Evolutionary conservation across 2,113 vertebrate genomes (phyloP), one percentile per base, ranked within the genome.

Genomic region (Thomomys bottae): DNA sequence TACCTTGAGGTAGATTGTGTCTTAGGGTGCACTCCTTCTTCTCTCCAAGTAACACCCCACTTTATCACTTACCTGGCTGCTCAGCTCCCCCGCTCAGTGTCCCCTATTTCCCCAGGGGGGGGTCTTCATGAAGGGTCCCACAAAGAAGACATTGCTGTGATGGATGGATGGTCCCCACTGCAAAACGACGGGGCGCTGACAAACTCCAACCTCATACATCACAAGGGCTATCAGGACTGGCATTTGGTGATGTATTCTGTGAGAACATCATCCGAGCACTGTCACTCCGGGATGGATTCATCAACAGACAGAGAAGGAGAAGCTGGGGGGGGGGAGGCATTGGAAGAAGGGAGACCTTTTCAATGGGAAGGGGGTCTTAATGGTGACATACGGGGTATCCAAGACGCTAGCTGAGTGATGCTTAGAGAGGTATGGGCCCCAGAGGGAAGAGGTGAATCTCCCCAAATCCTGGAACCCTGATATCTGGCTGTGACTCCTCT

Each of bases 161-260:
- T 97, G 81, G 95, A 97, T 97, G 96, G n/a, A n/a, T n/a, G n/a
- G n/a, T 86, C 68, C 79, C 95, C 95, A 94, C 85, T 89, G 94
- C 91, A 97, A n/a, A n/a, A 96, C 95, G 90, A 93, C 96, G 84
- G 95, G 88, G 94, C 96, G 95, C 68, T 97, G 97, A 97, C 96
- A 96, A 97, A 97, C 71, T 79, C 90, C 95, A 96, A 90, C 97
- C 94, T 96, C 97, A 97, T 98, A 95, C 84, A 97, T 98, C 97
- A 97, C 97, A 12, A 94, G 92, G 95, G 93, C 97, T 96, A 97
- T 97, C 97, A 96, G 75, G 95, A 96, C 95, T 97, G 97, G 94
- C 97, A 97, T 96, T 97, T 94, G 97, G 96, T 97, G 95, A 97
- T 96, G 95, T 96, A 97, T 96, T 97, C 93, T 97, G 97, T 97